A percentile compares a stretch with the other conserved stretches of the same genome.
Evolutionary conservation across 2,797 vertebrate genomes (phyloP).

Genomic region (Hippocampus kuda): DNA sequence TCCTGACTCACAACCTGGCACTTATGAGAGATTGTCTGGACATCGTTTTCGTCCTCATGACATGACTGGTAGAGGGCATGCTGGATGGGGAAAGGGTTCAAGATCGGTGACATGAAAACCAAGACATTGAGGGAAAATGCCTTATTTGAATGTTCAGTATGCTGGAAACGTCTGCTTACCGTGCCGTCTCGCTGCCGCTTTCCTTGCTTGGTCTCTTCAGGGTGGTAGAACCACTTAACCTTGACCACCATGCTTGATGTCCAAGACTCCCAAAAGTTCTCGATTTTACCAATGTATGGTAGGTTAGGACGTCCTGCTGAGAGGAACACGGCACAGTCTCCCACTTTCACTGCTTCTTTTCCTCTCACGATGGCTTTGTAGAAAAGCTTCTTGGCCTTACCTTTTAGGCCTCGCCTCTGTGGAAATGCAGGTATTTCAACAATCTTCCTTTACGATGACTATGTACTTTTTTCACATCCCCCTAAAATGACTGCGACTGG

Average conservation of each 20-base stretch:
- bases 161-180: constrained; percentile 34
- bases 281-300: constrained; percentile 91
- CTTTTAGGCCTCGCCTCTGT: constrained; percentile 90
- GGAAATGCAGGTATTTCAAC: constrained; percentile 26
- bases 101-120: background rate
- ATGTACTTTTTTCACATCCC: background rate
- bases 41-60: constrained; percentile 94
- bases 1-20: constrained; percentile 93
- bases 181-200: constrained; percentile 86
- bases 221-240: constrained; percentile 99
- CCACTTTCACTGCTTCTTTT: constrained; percentile 83
- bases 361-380: constrained; percentile 95
- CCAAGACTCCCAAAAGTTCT: constrained; percentile 99
- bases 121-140: background rate
- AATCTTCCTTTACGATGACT: background rate
- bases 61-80: constrained; percentile 95
- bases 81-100: constrained; percentile 51
- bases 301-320: constrained; percentile 88
- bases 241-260: constrained; percentile 94
- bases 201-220: constrained; percentile 90
- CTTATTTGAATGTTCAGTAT: background rate
- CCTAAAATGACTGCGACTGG: background rate
- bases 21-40: constrained; percentile 99
- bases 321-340: constrained; percentile 95
- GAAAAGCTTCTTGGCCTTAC: constrained; percentile 91